Conservation (phyloP, 2,113 vertebrate species). For the Ia io region DNA sequence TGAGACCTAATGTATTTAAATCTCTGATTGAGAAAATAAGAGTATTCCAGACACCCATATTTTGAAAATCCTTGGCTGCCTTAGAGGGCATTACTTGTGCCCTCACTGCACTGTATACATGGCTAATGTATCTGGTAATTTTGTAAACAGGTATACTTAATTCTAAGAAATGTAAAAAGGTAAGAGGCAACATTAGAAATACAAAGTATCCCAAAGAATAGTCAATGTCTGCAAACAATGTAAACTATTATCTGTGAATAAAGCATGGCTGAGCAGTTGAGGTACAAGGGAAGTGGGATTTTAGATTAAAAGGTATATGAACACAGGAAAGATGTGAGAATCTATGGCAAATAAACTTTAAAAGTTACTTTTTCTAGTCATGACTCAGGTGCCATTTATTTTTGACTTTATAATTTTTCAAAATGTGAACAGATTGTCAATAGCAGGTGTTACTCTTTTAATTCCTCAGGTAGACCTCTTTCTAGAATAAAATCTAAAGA, state of each 20-base stretch:
- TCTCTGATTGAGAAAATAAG: neutral
- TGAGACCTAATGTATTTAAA: neutral
- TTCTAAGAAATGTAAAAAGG: slow-evolving; percentile 11
- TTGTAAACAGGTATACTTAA: neutral
- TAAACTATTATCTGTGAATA: neutral
- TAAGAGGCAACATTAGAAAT: neutral
- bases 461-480: neutral
- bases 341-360: neutral
- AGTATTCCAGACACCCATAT: neutral
- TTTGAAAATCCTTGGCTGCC: neutral
- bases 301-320: neutral
- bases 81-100: neutral
- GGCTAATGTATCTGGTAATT: neutral
- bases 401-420: slow-evolving; percentile 18
- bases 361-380: slow-evolving; percentile 9
- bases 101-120: neutral
- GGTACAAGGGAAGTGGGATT: neutral
- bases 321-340: neutral
- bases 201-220: neutral
- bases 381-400: neutral
- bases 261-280: neutral
- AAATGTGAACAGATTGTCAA: neutral
- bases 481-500: no score
- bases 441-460: neutral
- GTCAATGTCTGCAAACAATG: neutral